A percentile compares a stretch with the other conserved stretches of the same genome.
phyloP scores from a whole-genome alignment of 2,888 invertebrate species.

The Harpagoxenus sublaevis region DNA sequence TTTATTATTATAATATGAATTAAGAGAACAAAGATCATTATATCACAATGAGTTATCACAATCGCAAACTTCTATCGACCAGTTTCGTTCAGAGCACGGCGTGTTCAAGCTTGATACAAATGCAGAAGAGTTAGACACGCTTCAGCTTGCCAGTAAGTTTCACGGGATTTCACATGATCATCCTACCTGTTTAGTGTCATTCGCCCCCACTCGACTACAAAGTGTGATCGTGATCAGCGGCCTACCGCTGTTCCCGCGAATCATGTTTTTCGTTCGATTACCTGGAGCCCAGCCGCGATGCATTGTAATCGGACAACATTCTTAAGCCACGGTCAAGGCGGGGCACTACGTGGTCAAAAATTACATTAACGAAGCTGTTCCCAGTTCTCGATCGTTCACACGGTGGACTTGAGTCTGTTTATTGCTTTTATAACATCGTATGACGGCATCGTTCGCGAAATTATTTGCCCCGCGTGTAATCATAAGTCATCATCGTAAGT shows the following conservation, averaged over 20 bases:
- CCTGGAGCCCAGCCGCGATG: slow-evolving; percentile 42
- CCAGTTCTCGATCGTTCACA: neutral
- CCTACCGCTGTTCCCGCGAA: slow-evolving; percentile 59
- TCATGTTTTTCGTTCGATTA: slow-evolving; percentile 66
- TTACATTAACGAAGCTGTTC: slow-evolving; percentile 15
- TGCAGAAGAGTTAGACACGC: slow-evolving; percentile 36
- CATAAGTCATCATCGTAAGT: neutral
- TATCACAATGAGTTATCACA: slow-evolving; percentile 29
- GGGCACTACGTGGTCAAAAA: slow-evolving; percentile 8
- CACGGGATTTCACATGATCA: slow-evolving; percentile 31
- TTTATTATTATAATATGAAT: neutral
- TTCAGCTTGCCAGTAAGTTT: slow-evolving; percentile 56
- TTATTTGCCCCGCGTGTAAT: neutral
- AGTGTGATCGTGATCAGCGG: slow-evolving; percentile 64
- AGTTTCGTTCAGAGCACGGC: slow-evolving; percentile 8
- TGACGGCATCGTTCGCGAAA: neutral
- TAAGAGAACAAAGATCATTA: slow-evolving; percentile 19
- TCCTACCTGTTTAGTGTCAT: slow-evolving; percentile 53
- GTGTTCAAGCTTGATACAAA: slow-evolving; percentile 34
- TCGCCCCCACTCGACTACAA: slow-evolving; percentile 63
- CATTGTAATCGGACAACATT: slow-evolving; percentile 66
- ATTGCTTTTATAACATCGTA: neutral
- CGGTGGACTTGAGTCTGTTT: neutral
- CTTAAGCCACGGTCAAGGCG: slow-evolving; percentile 54
- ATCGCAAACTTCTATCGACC: slow-evolving; percentile 33